Evolutionary conservation across 2,888 invertebrate species (phyloP).

Genomic region (Stenurella melanura): DNA sequence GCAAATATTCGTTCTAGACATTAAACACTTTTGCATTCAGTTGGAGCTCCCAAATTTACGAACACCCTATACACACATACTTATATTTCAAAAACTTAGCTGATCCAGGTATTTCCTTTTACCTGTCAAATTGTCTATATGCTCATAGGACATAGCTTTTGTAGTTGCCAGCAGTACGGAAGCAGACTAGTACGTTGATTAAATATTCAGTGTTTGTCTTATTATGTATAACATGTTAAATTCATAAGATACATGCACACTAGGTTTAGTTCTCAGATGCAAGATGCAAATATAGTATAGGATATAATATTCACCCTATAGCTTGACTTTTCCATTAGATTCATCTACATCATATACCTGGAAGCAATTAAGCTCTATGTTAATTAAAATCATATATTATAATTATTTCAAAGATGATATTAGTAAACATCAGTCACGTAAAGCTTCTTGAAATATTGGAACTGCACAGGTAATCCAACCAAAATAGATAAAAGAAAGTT

Average conservation of each 20-base stretch:
- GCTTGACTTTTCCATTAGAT: neutral
- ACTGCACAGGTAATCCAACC: no score
- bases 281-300: neutral
- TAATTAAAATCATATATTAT: no score
- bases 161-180: neutral
- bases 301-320: neutral
- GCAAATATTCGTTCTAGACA: no score
- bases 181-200: neutral
- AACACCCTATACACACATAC: no score
- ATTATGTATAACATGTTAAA: neutral
- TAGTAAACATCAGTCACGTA: no score
- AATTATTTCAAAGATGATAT: no score
- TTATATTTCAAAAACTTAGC: neutral
- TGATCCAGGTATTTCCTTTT: neutral
- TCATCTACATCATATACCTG: neutral
- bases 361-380: no score
- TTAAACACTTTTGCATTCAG: no score
- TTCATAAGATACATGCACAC: neutral
- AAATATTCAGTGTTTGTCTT: neutral
- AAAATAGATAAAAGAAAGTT: no score
- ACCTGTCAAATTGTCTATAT: neutral
- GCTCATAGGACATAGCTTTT: neutral
- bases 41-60: no score
- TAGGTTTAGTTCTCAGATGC: neutral
- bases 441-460: no score